Conservation (phyloP, 2,113 vertebrate genomes). For the Lontra canadensis region DNA sequence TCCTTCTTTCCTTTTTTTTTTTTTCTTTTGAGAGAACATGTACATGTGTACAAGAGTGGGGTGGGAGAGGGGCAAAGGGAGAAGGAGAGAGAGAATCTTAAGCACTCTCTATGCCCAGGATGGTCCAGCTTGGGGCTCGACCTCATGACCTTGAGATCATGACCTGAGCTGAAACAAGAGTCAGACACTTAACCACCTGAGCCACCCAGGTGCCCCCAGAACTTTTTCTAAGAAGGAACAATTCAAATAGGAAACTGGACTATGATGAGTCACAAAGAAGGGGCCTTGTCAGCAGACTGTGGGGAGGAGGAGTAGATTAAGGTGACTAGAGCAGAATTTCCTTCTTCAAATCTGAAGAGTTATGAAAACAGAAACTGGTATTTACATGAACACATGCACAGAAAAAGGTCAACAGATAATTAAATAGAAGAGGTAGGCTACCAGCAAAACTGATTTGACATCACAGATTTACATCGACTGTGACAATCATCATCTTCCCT, state of each 20-base stretch:
- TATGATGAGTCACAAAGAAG: not conserved
- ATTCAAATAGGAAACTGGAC: not conserved
- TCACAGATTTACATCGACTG: not conserved
- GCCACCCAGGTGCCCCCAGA: not conserved
- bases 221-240: constrained; percentile 1
- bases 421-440: not conserved
- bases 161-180: not conserved
- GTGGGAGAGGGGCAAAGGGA: not conserved
- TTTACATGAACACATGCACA: not conserved
- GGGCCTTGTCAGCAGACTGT: not conserved
- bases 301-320: not conserved
- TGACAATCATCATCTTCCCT: not conserved
- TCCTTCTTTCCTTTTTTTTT: too few species aligned
- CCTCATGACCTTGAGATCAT: not conserved
- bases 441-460: not conserved
- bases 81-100: not conserved
- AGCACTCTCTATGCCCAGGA: not conserved
- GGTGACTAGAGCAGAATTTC: not conserved
- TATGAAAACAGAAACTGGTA: not conserved
- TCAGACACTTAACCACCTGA: not conserved
- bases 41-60: not conserved
- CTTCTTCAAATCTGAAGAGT: not conserved
- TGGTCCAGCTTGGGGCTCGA: not conserved
- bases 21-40: not conserved
- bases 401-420: not conserved